Evolutionary conservation across 2,113 vertebrate species (phyloP), one percentile per base, ranked within the genome.

Genomic region (Chauna torquata): DNA sequence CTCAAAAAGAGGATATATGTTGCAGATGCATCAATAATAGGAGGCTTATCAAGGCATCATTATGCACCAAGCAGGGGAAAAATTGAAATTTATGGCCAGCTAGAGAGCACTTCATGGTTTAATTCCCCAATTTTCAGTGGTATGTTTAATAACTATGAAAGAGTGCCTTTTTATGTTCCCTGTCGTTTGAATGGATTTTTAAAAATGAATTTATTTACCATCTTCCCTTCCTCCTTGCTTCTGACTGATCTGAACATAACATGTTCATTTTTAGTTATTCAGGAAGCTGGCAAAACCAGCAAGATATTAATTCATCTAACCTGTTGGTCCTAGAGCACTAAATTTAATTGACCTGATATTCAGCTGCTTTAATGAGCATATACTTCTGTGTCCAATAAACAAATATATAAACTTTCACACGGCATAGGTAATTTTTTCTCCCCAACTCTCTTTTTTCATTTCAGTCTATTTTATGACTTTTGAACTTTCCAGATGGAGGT

Each of bases 61-160:
- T 98, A 98, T 98, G 94, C 97, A 96, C 66, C 94, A 38, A 84
- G 96, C 96, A 93, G 94, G 92, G 95, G 94, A 95, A 97, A 71
- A 95, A 97, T 97, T 94, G 96, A 94, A 98, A 98, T 98, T 98
- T 98, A 98, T 98, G 96, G 90, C 96, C 92, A 97, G 96, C 97
- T 91, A 89, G 98, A 98, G 98, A 98, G 96, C 80, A 92, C 97
- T 98, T 98, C 91, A 92, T 97, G 96, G 93, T 97, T 98, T 98
- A 98, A 98, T 98, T 97, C 96, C 68, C 92, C 94, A 90, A 28
- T 97, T 98, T 98, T 97, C 74, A 64, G 94, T 79, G 96, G 78
- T 97, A 92, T 89, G 92, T 97, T 90, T 97, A 97, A 98, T 97
- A 98, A 98, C 96, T 93, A 75, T 76, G 97, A 87, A 72, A 96